These are phyloP conservation scores for Acanthococcus lagerstroemiae DNA, from an alignment of 2,888 invertebrate species.

Conservation along the genomic window DNA sequence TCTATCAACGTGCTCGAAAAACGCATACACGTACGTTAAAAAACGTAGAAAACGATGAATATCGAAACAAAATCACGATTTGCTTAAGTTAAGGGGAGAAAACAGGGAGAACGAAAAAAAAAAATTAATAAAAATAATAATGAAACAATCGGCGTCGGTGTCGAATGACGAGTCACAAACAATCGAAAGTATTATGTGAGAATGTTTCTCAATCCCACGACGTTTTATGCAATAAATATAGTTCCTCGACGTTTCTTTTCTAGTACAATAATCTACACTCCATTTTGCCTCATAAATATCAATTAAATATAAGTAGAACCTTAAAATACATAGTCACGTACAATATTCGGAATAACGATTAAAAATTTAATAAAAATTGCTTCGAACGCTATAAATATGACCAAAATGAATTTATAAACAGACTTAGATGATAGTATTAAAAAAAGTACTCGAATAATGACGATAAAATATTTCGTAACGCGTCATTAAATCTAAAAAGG, in stretches of 20 bases:
- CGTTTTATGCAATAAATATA: too few relatives aligned
- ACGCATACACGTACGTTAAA: neutral
- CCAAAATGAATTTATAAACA: neutral
- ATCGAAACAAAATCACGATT: neutral
- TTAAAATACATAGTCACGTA: neutral
- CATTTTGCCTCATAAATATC: too few relatives aligned
- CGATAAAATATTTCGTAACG: too few relatives aligned
- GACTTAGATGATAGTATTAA: neutral
- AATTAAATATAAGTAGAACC: neutral
- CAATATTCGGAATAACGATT: neutral
- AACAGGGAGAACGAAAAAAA: neutral
- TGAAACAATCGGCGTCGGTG: too few relatives aligned
- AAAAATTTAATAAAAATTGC: neutral
- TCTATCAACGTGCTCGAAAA: neutral
- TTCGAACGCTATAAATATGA: neutral
- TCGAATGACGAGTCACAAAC: too few relatives aligned
- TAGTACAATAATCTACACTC: neutral
- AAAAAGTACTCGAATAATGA: neutral
- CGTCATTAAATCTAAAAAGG: too few relatives aligned
- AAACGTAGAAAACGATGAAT: neutral
- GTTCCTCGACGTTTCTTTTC: neutral
- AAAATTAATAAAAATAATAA: neutral
- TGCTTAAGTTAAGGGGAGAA: neutral
- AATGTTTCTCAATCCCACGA: too few relatives aligned
- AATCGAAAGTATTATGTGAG: too few relatives aligned